Base-by-base conservation (phyloP, 2,888 invertebrate genomes). In the Tachina fera region DNA sequence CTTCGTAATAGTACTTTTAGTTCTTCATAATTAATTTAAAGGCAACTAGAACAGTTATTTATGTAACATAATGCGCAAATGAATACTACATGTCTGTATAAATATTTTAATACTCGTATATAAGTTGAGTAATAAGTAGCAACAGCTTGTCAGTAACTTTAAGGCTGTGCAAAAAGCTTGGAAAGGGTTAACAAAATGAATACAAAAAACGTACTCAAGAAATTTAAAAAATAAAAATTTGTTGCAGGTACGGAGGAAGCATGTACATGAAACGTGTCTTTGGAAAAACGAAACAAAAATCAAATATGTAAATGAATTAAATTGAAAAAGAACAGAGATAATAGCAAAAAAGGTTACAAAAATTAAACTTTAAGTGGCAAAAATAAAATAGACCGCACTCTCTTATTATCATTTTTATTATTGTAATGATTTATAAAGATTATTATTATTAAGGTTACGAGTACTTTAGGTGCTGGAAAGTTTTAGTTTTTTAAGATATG, bases 81-180 rank as follows among this genome's bases (percentile, higher is more conserved):
- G 4, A 22, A 72, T 14, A 31, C 6, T 6, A 49, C 19, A 61
- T 65, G 56, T 43, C 53, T 45, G 56, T 75, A 65, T 75, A n/a
- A n/a, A n/a, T n/a, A 11, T 45, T 47, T 47, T 31, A 31, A 31
- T 31, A 31, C 31, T 31, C 4, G 4, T 31, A 31, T 31, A 22
- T 76, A 76, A 45, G 31, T 14, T 14, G 31, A 39, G 16, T 74
- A 79, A 51, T 45, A 67, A 56, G 22, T 56, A 56, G 51, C 71
- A 79, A 78, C 72, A 79, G 74, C 61, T 74, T 68, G 67, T 65
- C 60, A 79, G 65, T 63, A 56, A 31, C 58, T 72, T 67, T 67
- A 51, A 56, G 83, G 45, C 45, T 56, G 53, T 16, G 31, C 22
- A 22, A 63, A 19, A 8, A 45, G 14, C 19, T 4, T 49, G 16